Evolutionary conservation across 2,113 vertebrate species (phyloP).

Genomic region (Chaetodon auriga): DNA sequence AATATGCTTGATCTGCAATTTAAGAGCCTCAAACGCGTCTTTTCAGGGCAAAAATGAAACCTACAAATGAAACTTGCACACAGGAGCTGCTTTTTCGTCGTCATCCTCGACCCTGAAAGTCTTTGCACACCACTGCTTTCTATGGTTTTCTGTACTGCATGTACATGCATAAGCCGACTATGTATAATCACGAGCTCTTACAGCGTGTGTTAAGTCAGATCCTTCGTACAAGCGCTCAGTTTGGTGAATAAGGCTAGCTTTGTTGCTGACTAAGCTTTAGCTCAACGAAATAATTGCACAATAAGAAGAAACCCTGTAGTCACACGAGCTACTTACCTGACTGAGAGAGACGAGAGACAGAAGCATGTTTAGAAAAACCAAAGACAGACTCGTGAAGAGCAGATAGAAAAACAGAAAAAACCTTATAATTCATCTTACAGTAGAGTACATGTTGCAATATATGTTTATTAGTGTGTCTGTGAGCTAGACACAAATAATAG

Average conservation of each 20-base stretch:
- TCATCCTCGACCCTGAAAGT: too few species aligned
- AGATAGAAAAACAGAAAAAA: neutral
- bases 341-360: neutral
- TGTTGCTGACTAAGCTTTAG: slow-evolving; percentile 12
- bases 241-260: slow-evolving; percentile 24
- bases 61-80: neutral
- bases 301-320: slow-evolving; percentile 63
- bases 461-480: slow-evolving; percentile 46
- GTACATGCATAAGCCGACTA: neutral
- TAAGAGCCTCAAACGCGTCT: neutral
- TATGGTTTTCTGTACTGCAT: neutral
- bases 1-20: neutral
- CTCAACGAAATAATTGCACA: slow-evolving; percentile 55
- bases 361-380: slow-evolving; percentile 3
- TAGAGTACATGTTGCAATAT: slow-evolving; percentile 58
- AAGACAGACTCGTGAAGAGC: slow-evolving; percentile 28
- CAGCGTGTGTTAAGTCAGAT: slow-evolving; percentile 7
- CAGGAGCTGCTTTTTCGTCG: neutral
- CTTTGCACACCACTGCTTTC: slow-evolving; percentile 34
- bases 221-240: slow-evolving; percentile 14
- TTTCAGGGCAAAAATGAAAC: neutral
- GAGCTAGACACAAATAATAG: slow-evolving; percentile 14
- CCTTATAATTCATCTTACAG: slow-evolving; percentile 52
- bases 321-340: slow-evolving; percentile 38
- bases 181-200: neutral